These are phyloP conservation scores for Pseudorhombus dupliciocellatus DNA, from an alignment of 2,113 vertebrate genomes.

Conservation along the genomic window DNA sequence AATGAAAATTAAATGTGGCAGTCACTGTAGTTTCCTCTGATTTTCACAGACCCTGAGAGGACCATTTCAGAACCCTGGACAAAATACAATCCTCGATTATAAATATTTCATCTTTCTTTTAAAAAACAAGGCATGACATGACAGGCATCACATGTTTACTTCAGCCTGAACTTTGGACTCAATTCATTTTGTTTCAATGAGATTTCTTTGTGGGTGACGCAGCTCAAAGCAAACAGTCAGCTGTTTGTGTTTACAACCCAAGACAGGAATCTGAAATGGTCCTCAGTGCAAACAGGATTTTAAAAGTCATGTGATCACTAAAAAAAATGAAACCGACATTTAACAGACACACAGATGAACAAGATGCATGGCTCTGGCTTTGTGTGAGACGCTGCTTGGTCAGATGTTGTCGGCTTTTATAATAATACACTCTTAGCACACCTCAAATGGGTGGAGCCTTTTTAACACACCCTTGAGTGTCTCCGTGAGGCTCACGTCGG, in stretches of 20 bases:
- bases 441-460: slow-evolving; percentile 46
- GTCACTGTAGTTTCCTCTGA: slow-evolving; percentile 22
- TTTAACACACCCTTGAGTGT: slow-evolving; percentile 48
- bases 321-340: slow-evolving; percentile 28
- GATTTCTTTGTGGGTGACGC: too few relatives aligned
- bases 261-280: slow-evolving; percentile 36
- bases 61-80: slow-evolving; percentile 35
- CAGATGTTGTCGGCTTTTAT: slow-evolving; percentile 23
- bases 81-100: too few relatives aligned
- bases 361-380: slow-evolving; percentile 75
- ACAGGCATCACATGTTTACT: too few relatives aligned
- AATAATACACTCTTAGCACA: slow-evolving; percentile 41
- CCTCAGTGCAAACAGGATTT: slow-evolving; percentile 19
- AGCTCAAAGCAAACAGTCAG: not conserved
- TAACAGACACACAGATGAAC: slow-evolving; percentile 10
- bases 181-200: too few relatives aligned
- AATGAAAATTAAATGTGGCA: slow-evolving; percentile 50
- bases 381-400: slow-evolving; percentile 72
- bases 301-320: slow-evolving; percentile 38
- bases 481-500: not conserved
- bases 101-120: too few relatives aligned
- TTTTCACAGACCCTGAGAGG: slow-evolving; percentile 6
- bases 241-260: not conserved
- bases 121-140: not conserved
- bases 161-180: too few relatives aligned